Percentiles rank a stretch among this genome's conserved stretches.
Evolutionary conservation across 1,140 invertebrate genomes (phyloP).

Genomic region (Drosophila sulfurigaster): DNA sequence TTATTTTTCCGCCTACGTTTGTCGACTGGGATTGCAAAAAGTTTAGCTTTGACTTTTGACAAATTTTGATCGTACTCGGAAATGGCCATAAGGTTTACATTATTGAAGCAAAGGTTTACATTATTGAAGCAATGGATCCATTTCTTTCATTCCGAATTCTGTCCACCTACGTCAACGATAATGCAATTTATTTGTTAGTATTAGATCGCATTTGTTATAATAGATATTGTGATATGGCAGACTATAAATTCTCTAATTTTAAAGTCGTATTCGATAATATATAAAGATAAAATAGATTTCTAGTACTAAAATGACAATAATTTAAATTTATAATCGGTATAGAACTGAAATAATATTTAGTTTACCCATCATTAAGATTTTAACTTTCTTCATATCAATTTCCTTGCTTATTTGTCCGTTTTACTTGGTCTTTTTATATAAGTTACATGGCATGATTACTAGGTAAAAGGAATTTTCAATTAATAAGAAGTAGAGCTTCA

Average conservation of each 20-base stretch:
- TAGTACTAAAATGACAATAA: constrained; percentile 84
- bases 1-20: no score
- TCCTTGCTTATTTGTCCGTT: background rate
- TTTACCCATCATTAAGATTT: background rate
- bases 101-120: constrained; percentile 98
- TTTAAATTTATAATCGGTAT: background rate
- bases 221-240: constrained; percentile 88
- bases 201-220: constrained; percentile 78
- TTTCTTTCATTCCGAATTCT: constrained; percentile 98
- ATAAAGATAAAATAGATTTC: no score
- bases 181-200: constrained; percentile 84
- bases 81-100: constrained; percentile 98
- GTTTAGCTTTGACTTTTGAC: no score
- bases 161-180: constrained; percentile 98
- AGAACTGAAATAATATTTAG: background rate
- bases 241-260: constrained; percentile 98
- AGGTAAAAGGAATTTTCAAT: no score
- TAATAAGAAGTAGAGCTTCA: no score
- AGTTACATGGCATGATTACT: background rate
- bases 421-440: background rate
- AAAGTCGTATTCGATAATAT: constrained; percentile 97
- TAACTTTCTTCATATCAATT: background rate
- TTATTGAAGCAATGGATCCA: constrained; percentile 99
- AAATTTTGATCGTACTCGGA: constrained; percentile 89
- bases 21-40: no score